Base-by-base conservation (phyloP, 2,113 vertebrate genomes). In the Phylloscopus trochilus region DNA sequence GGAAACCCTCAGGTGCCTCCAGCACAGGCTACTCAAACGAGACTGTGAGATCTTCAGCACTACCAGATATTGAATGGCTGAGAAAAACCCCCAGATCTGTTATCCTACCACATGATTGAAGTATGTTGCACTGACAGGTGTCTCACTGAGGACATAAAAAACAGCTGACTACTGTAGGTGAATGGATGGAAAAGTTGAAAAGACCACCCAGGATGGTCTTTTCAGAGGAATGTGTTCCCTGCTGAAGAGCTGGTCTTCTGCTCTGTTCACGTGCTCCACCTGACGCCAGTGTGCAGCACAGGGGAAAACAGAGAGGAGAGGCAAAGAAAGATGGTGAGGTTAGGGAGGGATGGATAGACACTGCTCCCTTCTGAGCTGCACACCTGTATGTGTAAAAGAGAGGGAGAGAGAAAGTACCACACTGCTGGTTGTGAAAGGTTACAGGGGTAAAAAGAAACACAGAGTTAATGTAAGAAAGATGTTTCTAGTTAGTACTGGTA, bases 401-500 rank as follows among this genome's bases (percentile, higher is more conserved):
- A 69, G 15, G 17, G 49, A 70, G 30, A 72, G 46, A 76, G 51
- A 85, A 83, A 87, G 35, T 43, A 56, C 23, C 24, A 13, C 43
- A 7, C 35, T 64, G 26, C 83, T 74, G 37, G 22, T 19, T 77
- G 44, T 47, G 74, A 90, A 94, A 92, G 83, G 69, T 77, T 79
- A 23, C 66, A 43, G 62, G 70, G 53, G 59, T 27, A 83, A 81
- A 89, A 84, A 91, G 73, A 62, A 72, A 37, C 64, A 64, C 0
- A 44, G 82, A 60, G 76, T 81, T 77, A 94, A 95, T 15, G 51
- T 26, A 90, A 86, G 75, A 90, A 91, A 89, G 82, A 84, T 67
- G 46, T 89, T 92, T 89, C 59, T 86, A 43, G 77, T 85, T 91
- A 66, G 72, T 72, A 88, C 37, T 73, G 85, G 56, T 88, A 75